Base-by-base conservation (phyloP, 2,113 vertebrate genomes). In the Microtus ochrogaster region DNA sequence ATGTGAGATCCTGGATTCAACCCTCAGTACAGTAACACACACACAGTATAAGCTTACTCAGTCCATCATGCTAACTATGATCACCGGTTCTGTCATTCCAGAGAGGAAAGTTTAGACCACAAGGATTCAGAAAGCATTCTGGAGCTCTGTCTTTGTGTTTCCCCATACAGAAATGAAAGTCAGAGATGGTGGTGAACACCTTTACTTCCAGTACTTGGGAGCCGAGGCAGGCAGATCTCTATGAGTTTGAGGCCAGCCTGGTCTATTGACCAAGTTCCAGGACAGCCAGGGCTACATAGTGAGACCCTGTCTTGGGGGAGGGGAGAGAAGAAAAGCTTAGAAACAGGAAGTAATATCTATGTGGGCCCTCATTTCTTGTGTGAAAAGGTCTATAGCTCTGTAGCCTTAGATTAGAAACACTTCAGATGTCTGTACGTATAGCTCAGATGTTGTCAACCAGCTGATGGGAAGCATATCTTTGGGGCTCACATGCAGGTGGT, bases 151-250 rank as follows among this genome's bases (percentile, higher is more conserved):
- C 13, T 93, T 74, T 36, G 8, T 89, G 19, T 0, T 47, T 5
- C 22, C 24, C 19, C 22, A 78, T 74, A 81, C 17, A 81, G 61
- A 97, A 92, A 70, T 76, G 22, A 95, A 84, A 96, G 30, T 92
- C 70, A 36, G 77, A 33, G 49, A 30, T 79, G 30, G 17, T 52
- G 47, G 47, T 19, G 2, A 3, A 78, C 7, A 0, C 28, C 47
- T 78, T 78, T 78, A 78, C 19, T 78, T 16, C 47, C 7, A 78
- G 7, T 16, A 49, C 28, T 78, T 30, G 17, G 47, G 47, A 78
- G 16, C 17, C 2, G 30, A 79, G 47, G 77, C 47, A 79, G 16
- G 49, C 19, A 19, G 33, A 55, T 55, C 33, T 36, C 47, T 79
- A 4, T 77, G 74, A 79, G 30, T 52, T 79, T 4, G 30, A 79